A percentile compares a stretch with the other conserved stretches of the same genome.
phyloP scores from a whole-genome alignment of 2,888 invertebrate genomes.

The Apamea crenata region DNA sequence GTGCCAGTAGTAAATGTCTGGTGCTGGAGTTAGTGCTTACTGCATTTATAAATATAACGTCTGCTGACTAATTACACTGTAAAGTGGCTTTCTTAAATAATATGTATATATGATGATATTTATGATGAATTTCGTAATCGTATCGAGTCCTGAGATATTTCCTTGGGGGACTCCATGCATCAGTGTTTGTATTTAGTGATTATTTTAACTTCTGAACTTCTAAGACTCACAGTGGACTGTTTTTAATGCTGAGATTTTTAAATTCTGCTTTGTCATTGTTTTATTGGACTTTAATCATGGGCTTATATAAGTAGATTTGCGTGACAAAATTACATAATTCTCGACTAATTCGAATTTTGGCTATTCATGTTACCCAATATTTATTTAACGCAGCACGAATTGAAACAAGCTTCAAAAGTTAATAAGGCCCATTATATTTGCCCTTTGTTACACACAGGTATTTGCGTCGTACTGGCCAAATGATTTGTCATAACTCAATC shows the following conservation, averaged over 20 bases:
- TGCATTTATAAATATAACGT: conserved; percentile 33
- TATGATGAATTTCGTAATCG: not conserved
- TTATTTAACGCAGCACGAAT: conserved; percentile 57
- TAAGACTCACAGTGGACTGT: not conserved
- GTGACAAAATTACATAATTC: conserved; percentile 44
- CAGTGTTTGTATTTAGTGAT: not conserved
- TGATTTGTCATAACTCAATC: conserved; percentile 74
- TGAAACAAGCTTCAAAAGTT: conserved; percentile 60
- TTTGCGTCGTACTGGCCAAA: conserved; percentile 69
- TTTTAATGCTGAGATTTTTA: conserved; percentile 1
- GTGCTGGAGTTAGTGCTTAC: conserved; percentile 14
- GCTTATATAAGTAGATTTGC: conserved; percentile 31
- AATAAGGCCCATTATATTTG: conserved; percentile 68
- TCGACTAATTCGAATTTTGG: conserved; percentile 23
- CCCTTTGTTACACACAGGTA: conserved; percentile 70
- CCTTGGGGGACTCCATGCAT: not conserved
- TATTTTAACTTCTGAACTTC: not conserved
- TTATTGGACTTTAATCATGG: conserved; percentile 36
- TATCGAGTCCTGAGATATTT: not conserved
- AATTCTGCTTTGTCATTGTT: conserved; percentile 27
- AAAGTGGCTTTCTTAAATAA: not conserved
- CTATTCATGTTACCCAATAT: conserved; percentile 57
- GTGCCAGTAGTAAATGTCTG: conserved; percentile 41
- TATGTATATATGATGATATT: too few species aligned
- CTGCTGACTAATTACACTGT: conserved; percentile 12